phyloP scores from a whole-genome alignment of 2,113 vertebrate species.

The Gambusia holbrooki region DNA sequence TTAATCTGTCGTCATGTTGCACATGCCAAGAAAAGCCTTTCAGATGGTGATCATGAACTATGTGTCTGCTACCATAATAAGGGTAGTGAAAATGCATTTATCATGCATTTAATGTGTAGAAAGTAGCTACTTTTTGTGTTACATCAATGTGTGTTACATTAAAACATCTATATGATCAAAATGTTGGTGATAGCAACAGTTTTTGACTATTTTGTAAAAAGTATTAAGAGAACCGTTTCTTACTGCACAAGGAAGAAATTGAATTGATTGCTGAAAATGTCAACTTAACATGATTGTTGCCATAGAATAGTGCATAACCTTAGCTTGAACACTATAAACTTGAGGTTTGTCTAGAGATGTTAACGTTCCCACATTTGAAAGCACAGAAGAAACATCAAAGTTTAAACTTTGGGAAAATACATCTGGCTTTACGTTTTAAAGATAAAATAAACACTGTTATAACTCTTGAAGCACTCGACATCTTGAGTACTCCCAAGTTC shows the following conservation, averaged over 20 bases:
- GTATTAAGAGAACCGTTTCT: not conserved
- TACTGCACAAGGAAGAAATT: not conserved
- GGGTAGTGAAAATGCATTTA: conserved; percentile 46
- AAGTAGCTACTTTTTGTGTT: conserved; percentile 43
- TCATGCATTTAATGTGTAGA: conserved; percentile 49
- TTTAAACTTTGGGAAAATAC: not conserved
- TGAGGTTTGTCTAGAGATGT: not conserved
- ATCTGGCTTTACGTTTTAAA: too few relatives aligned
- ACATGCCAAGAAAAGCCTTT: conserved; percentile 65
- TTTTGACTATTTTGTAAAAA: not conserved
- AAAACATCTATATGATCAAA: conserved; percentile 10
- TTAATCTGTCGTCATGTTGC: conserved; percentile 28
- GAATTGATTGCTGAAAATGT: not conserved
- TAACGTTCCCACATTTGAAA: not conserved
- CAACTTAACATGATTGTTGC: too few relatives aligned
- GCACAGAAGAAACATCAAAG: not conserved
- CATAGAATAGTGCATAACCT: too few relatives aligned
- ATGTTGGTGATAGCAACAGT: conserved; percentile 6
- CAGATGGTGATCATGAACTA: conserved; percentile 29
- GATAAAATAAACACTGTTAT: too few relatives aligned
- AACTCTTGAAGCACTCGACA: too few relatives aligned
- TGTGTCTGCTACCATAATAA: conserved; percentile 40
- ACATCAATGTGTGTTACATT: conserved; percentile 60
- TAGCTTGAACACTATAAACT: not conserved
- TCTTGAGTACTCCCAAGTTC: too few relatives aligned